phyloP scores from a whole-genome alignment of 2,113 vertebrate species.

The Serilophus lunatus region DNA sequence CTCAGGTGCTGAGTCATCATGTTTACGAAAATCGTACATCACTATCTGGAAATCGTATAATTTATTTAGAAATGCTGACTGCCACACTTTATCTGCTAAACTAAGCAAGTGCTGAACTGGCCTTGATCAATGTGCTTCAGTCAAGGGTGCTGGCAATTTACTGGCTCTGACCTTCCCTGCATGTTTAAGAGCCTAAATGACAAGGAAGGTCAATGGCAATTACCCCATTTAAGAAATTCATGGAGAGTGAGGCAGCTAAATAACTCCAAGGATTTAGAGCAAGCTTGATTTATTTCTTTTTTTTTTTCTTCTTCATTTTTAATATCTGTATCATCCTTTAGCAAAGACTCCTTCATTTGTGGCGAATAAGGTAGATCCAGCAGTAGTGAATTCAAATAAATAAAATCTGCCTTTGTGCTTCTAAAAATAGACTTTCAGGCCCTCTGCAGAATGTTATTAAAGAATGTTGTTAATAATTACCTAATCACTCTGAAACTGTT shows the following conservation, averaged over 20 bases:
- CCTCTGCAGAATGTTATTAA: neutral
- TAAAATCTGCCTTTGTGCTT: neutral
- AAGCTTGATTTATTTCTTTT: neutral
- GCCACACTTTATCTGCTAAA: constrained; percentile 34
- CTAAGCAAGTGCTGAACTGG: constrained; percentile 13
- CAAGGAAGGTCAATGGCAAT: neutral
- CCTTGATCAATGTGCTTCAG: constrained; percentile 5
- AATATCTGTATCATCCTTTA: neutral
- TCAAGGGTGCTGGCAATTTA: neutral
- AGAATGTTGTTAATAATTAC: neutral
- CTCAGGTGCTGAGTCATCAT: neutral
- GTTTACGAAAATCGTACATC: neutral
- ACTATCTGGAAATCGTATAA: neutral
- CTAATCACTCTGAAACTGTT: neutral
- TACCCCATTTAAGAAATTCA: neutral
- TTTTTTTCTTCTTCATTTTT: neutral
- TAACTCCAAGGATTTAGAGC: neutral
- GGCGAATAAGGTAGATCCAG: neutral
- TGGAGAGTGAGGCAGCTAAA: neutral
- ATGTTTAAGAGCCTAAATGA: neutral
- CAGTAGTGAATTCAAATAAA: neutral
- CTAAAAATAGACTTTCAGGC: neutral
- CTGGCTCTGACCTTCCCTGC: neutral
- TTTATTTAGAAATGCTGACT: constrained; percentile 22
- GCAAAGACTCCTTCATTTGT: neutral